Base-by-base conservation (phyloP, 1,140 invertebrate species). In the Magallana angulata region DNA sequence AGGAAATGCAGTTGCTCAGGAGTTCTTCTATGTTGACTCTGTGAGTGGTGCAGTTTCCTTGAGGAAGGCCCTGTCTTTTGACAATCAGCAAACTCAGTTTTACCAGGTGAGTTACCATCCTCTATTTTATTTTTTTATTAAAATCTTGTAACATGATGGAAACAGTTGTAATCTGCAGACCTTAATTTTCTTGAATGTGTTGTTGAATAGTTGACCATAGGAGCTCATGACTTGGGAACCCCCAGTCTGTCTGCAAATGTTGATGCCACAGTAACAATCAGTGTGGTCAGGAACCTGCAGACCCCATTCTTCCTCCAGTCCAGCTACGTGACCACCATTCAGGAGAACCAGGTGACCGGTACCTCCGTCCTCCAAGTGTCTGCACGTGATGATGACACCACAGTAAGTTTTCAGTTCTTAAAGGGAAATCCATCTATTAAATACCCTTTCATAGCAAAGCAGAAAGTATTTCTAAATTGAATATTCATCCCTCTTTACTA, bases 181-280 rank as follows among this genome's bases (percentile, higher is more conserved):
- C 2, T 48, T 48, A 48, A 48, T 48, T 48, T 48, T 48, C 5
- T 48, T 48, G 2, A 48, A 57, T 30, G 12, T 82, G 14, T 82
- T 81, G 60, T 12, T 48, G 86, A 87, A 24, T 82, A 91, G 90
- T 76, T 91, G 80, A 89, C 84, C 24, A 87, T 91, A 57, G 62
- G 62, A 24, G 94, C 98, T 4, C 96, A 96, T 36, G 98, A 99
- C 95, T 96, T 96, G 80, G 98, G 98, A 8, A 96, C 96, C 71
- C 98, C 98, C 7, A 93, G 97, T 2, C 97, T 85, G 3, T 59
- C 80, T 60, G 80, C 85, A 14, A 68, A 56, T 11, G 18, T 58
- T 48, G 82, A 81, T 81, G 85, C 82, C 11, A 81, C 16, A n/a
- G 84, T 87, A 9, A 59, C 76, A 18, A 84, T 87, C 24, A 68